Evolutionary conservation across 2,113 vertebrate genomes (phyloP).

Genomic region (Calyptommatus sinebrachiatus): DNA sequence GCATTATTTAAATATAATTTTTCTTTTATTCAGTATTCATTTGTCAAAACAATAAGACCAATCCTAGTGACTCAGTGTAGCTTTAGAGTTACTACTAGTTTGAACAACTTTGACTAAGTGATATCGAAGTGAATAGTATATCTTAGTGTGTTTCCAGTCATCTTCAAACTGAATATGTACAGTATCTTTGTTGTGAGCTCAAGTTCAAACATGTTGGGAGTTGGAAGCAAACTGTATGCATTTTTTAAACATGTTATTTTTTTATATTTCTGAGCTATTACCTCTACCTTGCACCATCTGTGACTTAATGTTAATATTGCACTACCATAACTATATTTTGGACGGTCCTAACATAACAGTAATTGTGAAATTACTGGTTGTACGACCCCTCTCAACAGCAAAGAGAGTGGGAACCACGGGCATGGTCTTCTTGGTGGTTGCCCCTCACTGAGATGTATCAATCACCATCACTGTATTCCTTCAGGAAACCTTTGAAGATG

Average conservation of each 20-base stretch:
- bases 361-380: too few species aligned
- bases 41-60: slow-evolving; percentile 41
- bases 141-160: slow-evolving; percentile 52
- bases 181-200: slow-evolving; percentile 40
- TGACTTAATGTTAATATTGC: not conserved
- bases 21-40: not conserved
- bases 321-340: not conserved
- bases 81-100: slow-evolving; percentile 31
- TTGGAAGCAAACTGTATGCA: slow-evolving; percentile 60
- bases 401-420: too few species aligned
- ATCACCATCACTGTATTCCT: too few species aligned
- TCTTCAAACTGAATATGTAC: slow-evolving; percentile 41
- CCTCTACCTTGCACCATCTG: not conserved
- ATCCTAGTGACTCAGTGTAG: slow-evolving; percentile 31
- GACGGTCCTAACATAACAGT: too few species aligned
- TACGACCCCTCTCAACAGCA: too few species aligned
- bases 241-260: slow-evolving; percentile 61
- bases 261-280: slow-evolving; percentile 8
- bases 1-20: not conserved
- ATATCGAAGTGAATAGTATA: slow-evolving; percentile 54
- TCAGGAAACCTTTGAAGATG: too few species aligned
- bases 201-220: slow-evolving; percentile 58
- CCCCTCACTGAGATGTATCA: too few species aligned
- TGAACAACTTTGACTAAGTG: slow-evolving; percentile 41
- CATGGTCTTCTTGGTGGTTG: too few species aligned